Conservation (phyloP, 2,797 vertebrate species). For the Brachyalestes nurse region DNA sequence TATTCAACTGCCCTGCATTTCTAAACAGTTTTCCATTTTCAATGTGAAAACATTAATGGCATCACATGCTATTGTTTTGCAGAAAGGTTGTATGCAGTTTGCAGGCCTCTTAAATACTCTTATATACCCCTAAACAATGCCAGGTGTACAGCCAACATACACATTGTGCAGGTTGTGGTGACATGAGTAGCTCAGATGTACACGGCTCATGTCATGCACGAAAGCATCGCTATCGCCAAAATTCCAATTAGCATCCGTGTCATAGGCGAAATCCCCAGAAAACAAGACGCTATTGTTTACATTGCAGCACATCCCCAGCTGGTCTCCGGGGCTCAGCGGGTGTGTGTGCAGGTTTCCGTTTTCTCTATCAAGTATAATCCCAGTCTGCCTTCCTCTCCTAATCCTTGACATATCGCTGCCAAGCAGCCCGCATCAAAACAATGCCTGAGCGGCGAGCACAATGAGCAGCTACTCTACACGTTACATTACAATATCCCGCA, state of each 20-base stretch:
- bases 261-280: constrained; percentile 12
- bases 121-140: no score
- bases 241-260: constrained; percentile 13
- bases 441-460: constrained; percentile 25
- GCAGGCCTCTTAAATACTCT: no score
- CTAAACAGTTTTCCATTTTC: no score
- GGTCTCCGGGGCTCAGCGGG: constrained; percentile 16
- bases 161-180: background rate
- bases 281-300: constrained; percentile 30
- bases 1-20: no score
- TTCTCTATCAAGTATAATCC: constrained; percentile 47
- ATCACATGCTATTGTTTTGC: no score
- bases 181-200: constrained; percentile 9
- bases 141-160: background rate
- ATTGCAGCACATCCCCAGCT: constrained; percentile 12
- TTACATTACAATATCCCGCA: constrained; percentile 29
- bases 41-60: no score
- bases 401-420: constrained; percentile 49
- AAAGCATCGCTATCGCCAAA: constrained; percentile 1
- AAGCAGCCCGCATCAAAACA: constrained; percentile 45
- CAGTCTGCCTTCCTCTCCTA: constrained; percentile 33
- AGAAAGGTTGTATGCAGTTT: no score
- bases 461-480: constrained; percentile 31
- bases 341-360: constrained; percentile 27
- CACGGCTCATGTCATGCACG: background rate